Conservation (phyloP, 2,888 invertebrate genomes). For the Malacosoma neustria region DNA sequence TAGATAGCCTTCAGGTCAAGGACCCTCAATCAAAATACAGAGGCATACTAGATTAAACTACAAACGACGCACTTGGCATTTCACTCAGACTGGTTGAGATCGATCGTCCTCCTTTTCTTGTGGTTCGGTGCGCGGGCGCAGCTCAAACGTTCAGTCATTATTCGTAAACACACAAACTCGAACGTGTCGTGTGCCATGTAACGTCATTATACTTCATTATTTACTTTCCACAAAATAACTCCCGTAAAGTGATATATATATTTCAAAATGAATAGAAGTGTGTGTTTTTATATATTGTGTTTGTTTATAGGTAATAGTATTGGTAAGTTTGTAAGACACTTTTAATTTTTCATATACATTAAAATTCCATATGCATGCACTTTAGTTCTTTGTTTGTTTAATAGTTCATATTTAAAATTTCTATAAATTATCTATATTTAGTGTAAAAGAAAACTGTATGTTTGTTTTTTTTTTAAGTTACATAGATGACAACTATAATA, state of each 20-base stretch:
- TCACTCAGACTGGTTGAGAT: neutral
- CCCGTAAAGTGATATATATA: neutral
- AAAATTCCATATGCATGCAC: neutral
- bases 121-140: neutral
- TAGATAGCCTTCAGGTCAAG: neutral
- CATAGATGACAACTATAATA: no score
- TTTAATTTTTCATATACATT: neutral
- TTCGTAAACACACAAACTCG: neutral
- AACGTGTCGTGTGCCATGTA: neutral
- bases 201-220: neutral
- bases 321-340: neutral
- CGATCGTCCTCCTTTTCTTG: neutral
- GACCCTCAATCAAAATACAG: neutral
- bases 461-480: no score
- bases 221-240: neutral
- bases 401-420: no score
- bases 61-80: neutral
- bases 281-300: neutral
- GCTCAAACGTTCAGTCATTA: neutral
- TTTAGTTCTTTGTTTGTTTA: neutral
- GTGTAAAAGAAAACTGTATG: no score
- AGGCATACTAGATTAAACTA: neutral
- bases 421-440: no score
- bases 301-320: neutral
- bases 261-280: neutral